These are phyloP conservation scores for Trachelus troglodyta DNA, from an alignment of 2,888 invertebrate genomes.

Conservation along the genomic window DNA sequence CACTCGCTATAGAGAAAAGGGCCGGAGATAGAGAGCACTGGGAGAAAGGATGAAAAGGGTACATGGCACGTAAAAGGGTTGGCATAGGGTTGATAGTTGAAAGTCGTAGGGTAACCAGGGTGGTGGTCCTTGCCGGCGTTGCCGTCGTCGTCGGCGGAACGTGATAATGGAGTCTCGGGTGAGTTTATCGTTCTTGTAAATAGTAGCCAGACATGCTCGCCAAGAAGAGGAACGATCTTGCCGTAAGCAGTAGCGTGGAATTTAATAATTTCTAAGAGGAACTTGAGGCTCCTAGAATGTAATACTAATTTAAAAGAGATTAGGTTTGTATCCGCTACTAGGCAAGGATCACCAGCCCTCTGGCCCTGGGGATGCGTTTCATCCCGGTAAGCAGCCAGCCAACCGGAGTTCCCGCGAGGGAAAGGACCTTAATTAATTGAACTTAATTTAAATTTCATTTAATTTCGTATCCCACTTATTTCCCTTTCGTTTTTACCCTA, in stretches of 20 bases:
- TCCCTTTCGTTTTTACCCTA: not conserved
- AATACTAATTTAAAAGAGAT: slow-evolving; percentile 57
- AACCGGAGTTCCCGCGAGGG: slow-evolving; percentile 45
- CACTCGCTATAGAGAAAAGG: not conserved
- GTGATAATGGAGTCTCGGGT: slow-evolving; percentile 33
- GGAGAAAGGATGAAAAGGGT: not conserved
- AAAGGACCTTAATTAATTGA: slow-evolving; percentile 57
- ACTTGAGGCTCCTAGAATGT: slow-evolving; percentile 43
- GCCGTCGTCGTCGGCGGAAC: slow-evolving; percentile 8
- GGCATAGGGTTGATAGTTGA: not conserved
- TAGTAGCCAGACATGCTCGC: slow-evolving; percentile 19
- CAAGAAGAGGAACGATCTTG: slow-evolving; percentile 3
- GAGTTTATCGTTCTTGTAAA: slow-evolving; percentile 42
- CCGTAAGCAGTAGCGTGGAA: slow-evolving; percentile 26
- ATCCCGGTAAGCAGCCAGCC: slow-evolving; percentile 28
- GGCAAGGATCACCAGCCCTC: slow-evolving; percentile 41
- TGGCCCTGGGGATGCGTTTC: slow-evolving; percentile 36
- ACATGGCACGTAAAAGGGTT: not conserved
- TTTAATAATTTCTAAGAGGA: slow-evolving; percentile 44
- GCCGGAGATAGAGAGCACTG: not conserved
- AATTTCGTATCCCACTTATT: slow-evolving; percentile 38
- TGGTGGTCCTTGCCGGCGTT: not conserved
- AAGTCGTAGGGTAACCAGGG: not conserved
- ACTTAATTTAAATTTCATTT: slow-evolving; percentile 60
- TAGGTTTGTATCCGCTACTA: slow-evolving; percentile 46